These are phyloP conservation scores for Danaus plexippus DNA, from an alignment of 1,140 invertebrate genomes.

Conservation along the genomic window DNA sequence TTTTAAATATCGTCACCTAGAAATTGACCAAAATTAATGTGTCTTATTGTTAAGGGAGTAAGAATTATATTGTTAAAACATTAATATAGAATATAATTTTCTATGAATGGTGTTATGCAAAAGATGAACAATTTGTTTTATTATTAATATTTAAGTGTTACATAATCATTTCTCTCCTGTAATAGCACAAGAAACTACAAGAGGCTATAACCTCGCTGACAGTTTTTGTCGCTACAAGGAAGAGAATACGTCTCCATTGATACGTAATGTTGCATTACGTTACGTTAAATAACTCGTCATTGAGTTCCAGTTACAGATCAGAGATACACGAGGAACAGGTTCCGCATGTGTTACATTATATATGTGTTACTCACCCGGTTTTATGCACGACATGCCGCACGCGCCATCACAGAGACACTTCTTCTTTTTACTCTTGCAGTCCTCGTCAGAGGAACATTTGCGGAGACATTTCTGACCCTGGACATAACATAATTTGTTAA, in stretches of 20 bases:
- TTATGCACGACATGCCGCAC: constrained; percentile 97
- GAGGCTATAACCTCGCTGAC: no score
- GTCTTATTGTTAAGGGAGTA: not conserved
- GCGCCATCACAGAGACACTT: constrained; percentile 96
- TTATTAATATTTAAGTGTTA: no score
- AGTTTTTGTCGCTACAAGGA: no score
- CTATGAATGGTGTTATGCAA: no score
- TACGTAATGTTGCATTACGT: not conserved
- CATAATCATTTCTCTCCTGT: no score
- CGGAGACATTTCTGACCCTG: constrained; percentile 90
- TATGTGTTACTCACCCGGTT: constrained; percentile 77
- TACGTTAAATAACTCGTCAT: constrained; percentile 1
- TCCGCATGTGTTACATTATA: not conserved
- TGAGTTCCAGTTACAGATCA: not conserved
- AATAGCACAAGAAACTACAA: no score
- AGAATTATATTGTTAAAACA: constrained; percentile 5
- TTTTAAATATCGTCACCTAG: no score
- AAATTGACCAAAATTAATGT: no score
- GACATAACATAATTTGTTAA: constrained; percentile 16
- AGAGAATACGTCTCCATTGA: not conserved
- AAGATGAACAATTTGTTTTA: no score
- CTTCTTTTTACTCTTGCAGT: constrained; percentile 97
- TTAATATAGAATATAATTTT: no score
- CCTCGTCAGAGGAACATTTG: constrained; percentile 93
- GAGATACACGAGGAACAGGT: not conserved